A percentile compares a stretch with the other conserved stretches of the same genome.
Conservation (phyloP, 2,113 vertebrate genomes). For the Toxostoma redivivum region DNA sequence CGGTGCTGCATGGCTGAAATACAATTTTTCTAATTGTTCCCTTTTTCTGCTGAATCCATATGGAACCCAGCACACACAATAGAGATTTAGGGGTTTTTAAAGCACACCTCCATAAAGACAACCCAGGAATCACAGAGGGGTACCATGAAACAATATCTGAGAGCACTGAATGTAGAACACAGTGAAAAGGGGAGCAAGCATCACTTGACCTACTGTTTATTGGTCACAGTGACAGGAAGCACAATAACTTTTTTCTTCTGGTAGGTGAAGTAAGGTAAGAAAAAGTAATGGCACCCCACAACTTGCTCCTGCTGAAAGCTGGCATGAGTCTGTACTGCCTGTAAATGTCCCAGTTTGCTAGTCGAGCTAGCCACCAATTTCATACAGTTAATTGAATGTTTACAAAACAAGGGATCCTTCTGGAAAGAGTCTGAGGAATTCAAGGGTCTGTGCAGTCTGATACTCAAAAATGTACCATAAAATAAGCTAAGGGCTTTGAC, state of each 20-base stretch:
- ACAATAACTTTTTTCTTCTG: not conserved
- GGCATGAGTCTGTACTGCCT: not conserved
- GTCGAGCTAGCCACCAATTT: not conserved
- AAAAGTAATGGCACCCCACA: not conserved
- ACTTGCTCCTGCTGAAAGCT: not conserved
- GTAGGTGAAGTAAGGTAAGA: not conserved
- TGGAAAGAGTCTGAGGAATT: not conserved
- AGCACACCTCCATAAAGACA: not conserved
- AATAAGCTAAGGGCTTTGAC: not conserved
- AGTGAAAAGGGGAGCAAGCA: not conserved
- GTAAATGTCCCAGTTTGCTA: not conserved
- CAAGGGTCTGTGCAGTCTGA: not conserved
- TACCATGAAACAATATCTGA: not conserved
- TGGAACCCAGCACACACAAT: not conserved
- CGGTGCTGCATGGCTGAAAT: not conserved
- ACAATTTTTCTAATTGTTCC: not conserved
- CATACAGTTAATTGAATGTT: not conserved
- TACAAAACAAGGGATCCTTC: not conserved
- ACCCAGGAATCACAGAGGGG: not conserved
- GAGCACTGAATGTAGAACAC: accelerated
- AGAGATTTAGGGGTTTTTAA: not conserved
- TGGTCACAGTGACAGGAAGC: not conserved
- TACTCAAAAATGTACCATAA: not conserved
- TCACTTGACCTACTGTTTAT: not conserved
- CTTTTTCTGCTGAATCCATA: not conserved